Conservation (phyloP, 1,140 invertebrate genomes). For the Drosophila asahinai region DNA sequence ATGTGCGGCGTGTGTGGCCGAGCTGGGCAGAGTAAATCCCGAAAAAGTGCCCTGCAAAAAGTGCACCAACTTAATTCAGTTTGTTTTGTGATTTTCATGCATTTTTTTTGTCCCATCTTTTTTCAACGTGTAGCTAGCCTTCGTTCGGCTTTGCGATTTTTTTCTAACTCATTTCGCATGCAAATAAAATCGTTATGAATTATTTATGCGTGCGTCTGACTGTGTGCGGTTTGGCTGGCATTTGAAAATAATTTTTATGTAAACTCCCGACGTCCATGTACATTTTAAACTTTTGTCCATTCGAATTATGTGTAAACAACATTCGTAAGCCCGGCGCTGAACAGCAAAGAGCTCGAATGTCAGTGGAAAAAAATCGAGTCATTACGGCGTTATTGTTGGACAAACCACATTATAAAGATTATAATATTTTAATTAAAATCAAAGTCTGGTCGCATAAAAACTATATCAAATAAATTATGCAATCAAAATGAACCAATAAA, state of each 20-base stretch:
- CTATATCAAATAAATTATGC: conserved; percentile 36
- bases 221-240: conserved; percentile 67
- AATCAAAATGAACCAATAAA: conserved; percentile 55
- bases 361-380: conserved; percentile 17
- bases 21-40: conserved; percentile 41
- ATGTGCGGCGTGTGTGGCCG: conserved; percentile 57
- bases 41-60: conserved; percentile 60
- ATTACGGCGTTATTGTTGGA: conserved; percentile 52
- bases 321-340: conserved; percentile 33
- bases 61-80: conserved; percentile 67
- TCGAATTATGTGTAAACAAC: conserved; percentile 72
- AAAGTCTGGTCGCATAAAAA: conserved; percentile 31
- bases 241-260: conserved; percentile 67
- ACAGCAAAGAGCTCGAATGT: conserved; percentile 16
- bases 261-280: conserved; percentile 45
- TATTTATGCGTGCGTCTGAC: conserved; percentile 74
- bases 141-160: conserved; percentile 42
- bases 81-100: conserved; percentile 57
- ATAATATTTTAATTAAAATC: conserved; percentile 63
- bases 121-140: conserved; percentile 31
- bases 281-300: conserved; percentile 64
- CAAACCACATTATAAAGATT: conserved; percentile 73
- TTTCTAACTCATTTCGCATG: conserved; percentile 79
- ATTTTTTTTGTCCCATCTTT: conserved; percentile 27
- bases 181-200: conserved; percentile 81